Evolutionary conservation across 1,140 invertebrate species (phyloP), one percentile per base, ranked within the genome.

Genomic region (Mactra quadrangularis): DNA sequence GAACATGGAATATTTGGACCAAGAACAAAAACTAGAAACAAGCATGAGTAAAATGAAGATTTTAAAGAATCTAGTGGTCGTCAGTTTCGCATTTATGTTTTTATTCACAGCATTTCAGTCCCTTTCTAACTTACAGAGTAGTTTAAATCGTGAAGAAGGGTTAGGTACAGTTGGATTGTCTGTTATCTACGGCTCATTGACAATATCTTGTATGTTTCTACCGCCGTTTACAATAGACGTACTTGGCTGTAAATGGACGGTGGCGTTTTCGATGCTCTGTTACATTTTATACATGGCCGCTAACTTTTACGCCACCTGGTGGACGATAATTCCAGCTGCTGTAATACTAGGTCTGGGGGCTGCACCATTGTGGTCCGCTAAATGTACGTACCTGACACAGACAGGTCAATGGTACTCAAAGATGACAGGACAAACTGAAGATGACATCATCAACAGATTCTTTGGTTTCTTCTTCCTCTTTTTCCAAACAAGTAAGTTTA

Each of bases 391-490:
- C 90, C 94, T 99, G 7, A 99, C 98, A 0, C 97, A 99, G 88
- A 97, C 96, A 7, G 97, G 97, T 25, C 96, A 96, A 53, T 96
- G 98, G 83, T 94, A 94, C 78, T 90, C 94, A 1, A 87, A 90
- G 38, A 72, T 93, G 27, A 93, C 91, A 0, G 86, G 88, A 0
- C 88, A 98, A 89, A 94, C 96, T 0, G 95, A 96, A 7, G 97
- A 98, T 91, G 96, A 96, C 7, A 97, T 98, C 84, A 97, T 99
- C 71, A 97, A 98, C 50, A 93, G 97, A 86, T 99, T 99, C 95
- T 99, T 99, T 93, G 98, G 98, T 29, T 97, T 99, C 94, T 99
- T 99, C 95, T 99, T 99, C 94, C 95, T 99, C 83, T 96, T 98
- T 76, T 99, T 98, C 95, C 98, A 99, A 91, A 97, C 97, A 0